Base-by-base conservation (phyloP, 2,888 invertebrate genomes). In the Junonia oenone region DNA sequence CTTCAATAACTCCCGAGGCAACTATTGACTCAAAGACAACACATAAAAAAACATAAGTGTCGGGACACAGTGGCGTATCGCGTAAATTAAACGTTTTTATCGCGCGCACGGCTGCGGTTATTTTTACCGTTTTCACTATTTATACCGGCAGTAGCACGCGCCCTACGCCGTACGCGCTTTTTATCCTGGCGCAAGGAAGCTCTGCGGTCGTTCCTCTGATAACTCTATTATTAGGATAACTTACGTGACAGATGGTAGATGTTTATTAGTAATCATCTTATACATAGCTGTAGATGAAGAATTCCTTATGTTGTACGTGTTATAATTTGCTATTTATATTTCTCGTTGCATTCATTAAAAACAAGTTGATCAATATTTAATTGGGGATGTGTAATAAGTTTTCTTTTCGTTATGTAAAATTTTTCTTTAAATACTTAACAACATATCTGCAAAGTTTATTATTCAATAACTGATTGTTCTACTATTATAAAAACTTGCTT, bases 1-100 rank as follows among this genome's bases (percentile, higher is more conserved):
- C 78, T 75, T 68, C 70, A 67, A 71, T 71, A 69, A 69, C 70
- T 72, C 76, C 67, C 69, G 69, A 69, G 72, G 78, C 79, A 77
- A 81, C 83, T 88, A 84, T 88, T 87, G 81, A 83, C 78, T 81
- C 81, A 80, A 83, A 84, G 83, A 85, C 81, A 88, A 88, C 88
- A 88, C 88, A 85, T 89, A 89, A 89, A 89, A 59, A 76, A 82
- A 81, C 86, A 82, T 86, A 83, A 85, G 86, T 84, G 88, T 86
- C 88, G 78, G 72, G 69, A 70, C 67, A 68, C 73, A 75, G 74
- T 75, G 73, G 78, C 79, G 68, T 74, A 73, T 78, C 78, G 76
- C 87, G 86, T 90, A 90, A 89, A 89, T 86, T 88, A 83, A 84
- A 76, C 78, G 75, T 81, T 86, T 89, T 90, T 90, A 90, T 88